A percentile compares a stretch with the other conserved stretches of the same genome.
These are phyloP conservation scores for Vandiemenella viatica DNA, from an alignment of 2,888 invertebrate genomes.

Conservation along the genomic window DNA sequence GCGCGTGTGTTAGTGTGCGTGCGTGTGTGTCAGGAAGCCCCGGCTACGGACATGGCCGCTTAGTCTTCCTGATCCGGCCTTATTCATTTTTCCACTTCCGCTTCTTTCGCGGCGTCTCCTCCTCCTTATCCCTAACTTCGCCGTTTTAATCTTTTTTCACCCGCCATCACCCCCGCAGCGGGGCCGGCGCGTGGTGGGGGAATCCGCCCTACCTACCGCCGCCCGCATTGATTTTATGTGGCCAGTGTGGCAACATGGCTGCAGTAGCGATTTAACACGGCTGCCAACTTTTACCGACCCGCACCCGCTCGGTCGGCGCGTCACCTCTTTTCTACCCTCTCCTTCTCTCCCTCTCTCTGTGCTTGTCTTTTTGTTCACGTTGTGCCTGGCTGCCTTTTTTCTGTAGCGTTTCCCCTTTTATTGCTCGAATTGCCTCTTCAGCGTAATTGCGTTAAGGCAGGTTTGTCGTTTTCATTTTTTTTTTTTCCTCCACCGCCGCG, in stretches of 20 bases:
- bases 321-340: neutral
- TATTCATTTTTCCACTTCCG: constrained; percentile 16
- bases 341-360: neutral
- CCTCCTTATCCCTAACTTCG: neutral
- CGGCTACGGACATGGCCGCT: too few relatives aligned
- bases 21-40: too few relatives aligned
- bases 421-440: too few relatives aligned
- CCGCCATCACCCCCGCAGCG: neutral
- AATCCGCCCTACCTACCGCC: neutral
- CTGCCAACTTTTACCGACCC: neutral
- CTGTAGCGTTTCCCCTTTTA: too few relatives aligned
- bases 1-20: too few relatives aligned
- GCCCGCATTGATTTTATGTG: constrained; percentile 1
- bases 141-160: neutral
- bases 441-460: too few relatives aligned
- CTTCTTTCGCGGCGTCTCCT: neutral
- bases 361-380: too few relatives aligned
- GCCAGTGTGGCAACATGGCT: neutral
- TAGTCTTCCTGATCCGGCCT: too few relatives aligned
- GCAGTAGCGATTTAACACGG: neutral
- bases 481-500: too few relatives aligned
- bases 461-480: too few relatives aligned
- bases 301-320: neutral
- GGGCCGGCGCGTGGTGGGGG: neutral
- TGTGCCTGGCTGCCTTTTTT: too few relatives aligned